Conservation (phyloP, 2,888 invertebrate species). For the Trichacis sp. region DNA sequence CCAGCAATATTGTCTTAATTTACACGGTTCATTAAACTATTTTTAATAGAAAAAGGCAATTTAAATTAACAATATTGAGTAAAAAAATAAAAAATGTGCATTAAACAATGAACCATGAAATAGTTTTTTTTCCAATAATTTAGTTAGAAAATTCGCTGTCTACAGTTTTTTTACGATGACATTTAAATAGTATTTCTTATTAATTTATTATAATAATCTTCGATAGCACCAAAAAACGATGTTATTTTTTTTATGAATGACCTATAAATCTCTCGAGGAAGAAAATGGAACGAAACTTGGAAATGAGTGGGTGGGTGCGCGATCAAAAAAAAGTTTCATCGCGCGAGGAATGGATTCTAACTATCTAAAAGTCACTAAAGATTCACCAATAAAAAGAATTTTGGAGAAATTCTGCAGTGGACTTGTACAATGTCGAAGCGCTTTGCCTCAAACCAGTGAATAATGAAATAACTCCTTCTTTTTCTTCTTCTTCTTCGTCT, state of each 20-base stretch:
- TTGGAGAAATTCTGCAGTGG: constrained; percentile 63
- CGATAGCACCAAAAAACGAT: too few species aligned
- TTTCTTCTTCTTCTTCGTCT: constrained; percentile 60
- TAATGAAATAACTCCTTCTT: constrained; percentile 66
- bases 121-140: too few species aligned
- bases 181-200: too few species aligned
- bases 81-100: not conserved
- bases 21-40: not conserved
- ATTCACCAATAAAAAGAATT: constrained; percentile 68
- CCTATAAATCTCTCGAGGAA: not conserved
- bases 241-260: too few species aligned
- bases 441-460: constrained; percentile 66
- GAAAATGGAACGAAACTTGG: not conserved
- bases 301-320: constrained; percentile 5
- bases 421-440: constrained; percentile 65
- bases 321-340: constrained; percentile 2
- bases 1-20: constrained; percentile 6
- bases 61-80: not conserved
- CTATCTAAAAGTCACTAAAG: constrained; percentile 16
- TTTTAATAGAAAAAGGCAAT: not conserved
- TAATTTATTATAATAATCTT: too few species aligned
- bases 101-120: not conserved
- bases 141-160: too few species aligned
- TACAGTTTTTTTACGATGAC: too few species aligned
- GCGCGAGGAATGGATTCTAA: constrained; percentile 24